phyloP scores from a whole-genome alignment of 2,797 vertebrate genomes.

The Anguilla megastoma region DNA sequence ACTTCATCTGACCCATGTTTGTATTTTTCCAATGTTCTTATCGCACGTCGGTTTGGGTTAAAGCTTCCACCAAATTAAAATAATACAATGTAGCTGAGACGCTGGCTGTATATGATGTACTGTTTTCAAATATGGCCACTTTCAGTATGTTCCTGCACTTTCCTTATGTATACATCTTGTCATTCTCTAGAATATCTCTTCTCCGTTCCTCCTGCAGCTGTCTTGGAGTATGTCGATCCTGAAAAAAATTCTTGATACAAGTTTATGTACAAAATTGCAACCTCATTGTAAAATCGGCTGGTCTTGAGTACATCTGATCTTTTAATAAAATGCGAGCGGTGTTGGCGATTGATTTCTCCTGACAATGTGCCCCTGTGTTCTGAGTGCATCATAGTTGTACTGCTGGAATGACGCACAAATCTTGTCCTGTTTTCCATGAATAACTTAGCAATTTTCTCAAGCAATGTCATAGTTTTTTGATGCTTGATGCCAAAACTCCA shows the following conservation, averaged over 20 bases:
- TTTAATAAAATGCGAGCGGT: no score
- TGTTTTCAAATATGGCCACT: neutral
- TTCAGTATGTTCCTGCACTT: conserved; percentile 1
- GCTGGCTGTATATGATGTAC: neutral
- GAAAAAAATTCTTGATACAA: neutral
- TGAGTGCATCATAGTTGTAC: neutral
- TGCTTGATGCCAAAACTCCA: neutral
- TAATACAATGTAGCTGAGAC: no score
- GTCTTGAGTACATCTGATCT: no score
- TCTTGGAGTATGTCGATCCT: neutral
- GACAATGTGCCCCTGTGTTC: neutral
- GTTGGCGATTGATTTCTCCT: no score
- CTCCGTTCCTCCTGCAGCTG: neutral
- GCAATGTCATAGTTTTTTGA: neutral
- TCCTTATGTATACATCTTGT: neutral
- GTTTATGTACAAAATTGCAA: neutral
- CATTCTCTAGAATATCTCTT: neutral
- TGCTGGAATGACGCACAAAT: neutral
- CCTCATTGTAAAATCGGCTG: no score
- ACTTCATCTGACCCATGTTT: no score
- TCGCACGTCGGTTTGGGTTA: no score
- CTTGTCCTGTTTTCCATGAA: neutral
- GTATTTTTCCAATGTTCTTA: no score
- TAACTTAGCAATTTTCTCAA: neutral
- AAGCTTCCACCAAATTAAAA: no score